phyloP scores from a whole-genome alignment of 2,113 vertebrate genomes.

The Sceloporus undulatus region DNA sequence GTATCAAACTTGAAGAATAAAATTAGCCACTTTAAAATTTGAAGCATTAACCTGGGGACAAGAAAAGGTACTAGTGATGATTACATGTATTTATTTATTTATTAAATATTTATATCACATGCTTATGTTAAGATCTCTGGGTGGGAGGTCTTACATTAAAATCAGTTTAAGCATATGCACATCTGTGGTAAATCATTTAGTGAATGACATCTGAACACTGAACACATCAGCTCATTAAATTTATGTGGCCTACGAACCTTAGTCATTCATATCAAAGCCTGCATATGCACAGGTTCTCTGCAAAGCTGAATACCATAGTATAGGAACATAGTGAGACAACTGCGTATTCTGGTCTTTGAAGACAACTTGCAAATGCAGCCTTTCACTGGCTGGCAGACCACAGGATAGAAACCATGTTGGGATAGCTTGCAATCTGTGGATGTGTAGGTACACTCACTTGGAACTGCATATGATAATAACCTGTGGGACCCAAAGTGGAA shows the following conservation, averaged over 20 bases:
- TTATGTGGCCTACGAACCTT: slow-evolving; percentile 17
- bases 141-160: background rate
- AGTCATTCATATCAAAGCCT: slow-evolving; percentile 23
- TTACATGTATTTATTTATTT: too few species aligned
- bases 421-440: slow-evolving; percentile 42
- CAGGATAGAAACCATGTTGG: slow-evolving; percentile 35
- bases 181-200: background rate
- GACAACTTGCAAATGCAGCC: slow-evolving; percentile 39
- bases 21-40: background rate
- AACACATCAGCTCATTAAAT: background rate
- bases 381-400: slow-evolving; percentile 28
- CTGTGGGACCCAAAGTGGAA: background rate
- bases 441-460: slow-evolving; percentile 46
- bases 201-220: background rate
- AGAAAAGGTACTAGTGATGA: background rate
- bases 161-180: background rate
- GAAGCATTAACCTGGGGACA: background rate
- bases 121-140: too few species aligned
- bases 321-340: slow-evolving; percentile 27
- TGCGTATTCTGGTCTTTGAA: slow-evolving; percentile 54
- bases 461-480: background rate
- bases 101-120: too few species aligned
- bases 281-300: slow-evolving; percentile 40
- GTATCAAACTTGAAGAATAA: background rate
- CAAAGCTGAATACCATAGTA: slow-evolving; percentile 22